Base-by-base conservation (phyloP, 2,797 vertebrate genomes). In the Ataeniobius toweri region DNA sequence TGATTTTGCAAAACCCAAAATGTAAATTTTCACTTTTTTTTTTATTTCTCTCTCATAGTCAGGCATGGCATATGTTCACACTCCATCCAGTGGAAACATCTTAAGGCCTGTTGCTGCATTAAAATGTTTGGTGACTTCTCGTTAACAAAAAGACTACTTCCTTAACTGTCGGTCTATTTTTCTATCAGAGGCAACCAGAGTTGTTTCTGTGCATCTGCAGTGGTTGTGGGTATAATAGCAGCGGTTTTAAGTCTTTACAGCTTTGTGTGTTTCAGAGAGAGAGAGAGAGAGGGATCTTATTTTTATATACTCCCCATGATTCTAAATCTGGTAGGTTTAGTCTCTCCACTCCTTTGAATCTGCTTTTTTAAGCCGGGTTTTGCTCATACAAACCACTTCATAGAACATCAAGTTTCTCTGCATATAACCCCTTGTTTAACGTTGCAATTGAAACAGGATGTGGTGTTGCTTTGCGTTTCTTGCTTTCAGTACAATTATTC, bases 401-500 rank as follows among this genome's bases (percentile, higher is more conserved):
- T 74, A 91, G 56, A 74, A 58, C 71, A 2, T 46, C 16, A 0
- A 53, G 77, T 63, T 75, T 87, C 65, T 86, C 44, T 84, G 74
- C 50, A 46, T 79, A 75, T 68, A 75, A 69, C 75, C 41, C 77
- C 76, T 76, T 58, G 80, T 55, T 61, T 74, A 28, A 74, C 56
- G 0, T 82, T 68, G 73, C 70, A 79, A 92, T 79, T 91, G 90
- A 93, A 90, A 91, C 82, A 91, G 91, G 90, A 92, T 93, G 92
- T 85, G 90, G 89, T 79, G 68, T 65, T 59, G 75, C 65, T 74
- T 78, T 86, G 80, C 76, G 80, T 89, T 86, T 89, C 80, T 83
- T 79, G 63, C 87, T 88, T 90, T 87, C 78, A 53, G 53, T 79
- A 71, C 36, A 79, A 80, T 86, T 89, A 83, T 79, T 74, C 76